These are phyloP conservation scores for Drosophila mimica DNA, from an alignment of 2,888 invertebrate genomes.

Conservation along the genomic window DNA sequence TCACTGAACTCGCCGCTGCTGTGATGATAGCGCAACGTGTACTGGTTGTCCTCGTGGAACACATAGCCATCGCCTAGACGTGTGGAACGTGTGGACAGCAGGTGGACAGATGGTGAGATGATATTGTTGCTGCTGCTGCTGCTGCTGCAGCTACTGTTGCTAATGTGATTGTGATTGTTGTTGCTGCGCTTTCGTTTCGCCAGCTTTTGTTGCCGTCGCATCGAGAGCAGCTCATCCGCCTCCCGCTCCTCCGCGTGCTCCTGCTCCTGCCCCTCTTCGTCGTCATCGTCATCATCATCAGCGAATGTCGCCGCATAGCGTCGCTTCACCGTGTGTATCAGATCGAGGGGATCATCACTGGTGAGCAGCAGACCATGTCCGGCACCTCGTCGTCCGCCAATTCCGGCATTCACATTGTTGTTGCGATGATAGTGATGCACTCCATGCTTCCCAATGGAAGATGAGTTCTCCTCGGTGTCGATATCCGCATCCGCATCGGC, in stretches of 20 bases:
- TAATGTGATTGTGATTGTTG: constrained; percentile 33
- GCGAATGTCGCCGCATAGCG: constrained; percentile 71
- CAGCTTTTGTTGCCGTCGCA: constrained; percentile 46
- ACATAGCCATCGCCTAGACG: constrained; percentile 79
- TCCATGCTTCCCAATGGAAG: constrained; percentile 70
- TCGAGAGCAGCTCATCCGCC: constrained; percentile 37
- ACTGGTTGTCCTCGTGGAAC: constrained; percentile 82
- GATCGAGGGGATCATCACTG: constrained; percentile 82
- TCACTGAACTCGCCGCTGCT: constrained; percentile 83
- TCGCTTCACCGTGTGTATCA: constrained; percentile 75
- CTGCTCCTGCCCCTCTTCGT: constrained; percentile 23
- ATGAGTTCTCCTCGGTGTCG: constrained; percentile 69
- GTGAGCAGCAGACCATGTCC: constrained; percentile 11
- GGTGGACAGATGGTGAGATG: constrained; percentile 14
- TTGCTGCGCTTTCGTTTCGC: constrained; percentile 63
- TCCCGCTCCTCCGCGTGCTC: background rate
- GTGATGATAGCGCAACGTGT: constrained; percentile 82
- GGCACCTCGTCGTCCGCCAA: constrained; percentile 14
- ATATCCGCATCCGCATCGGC: constrained; percentile 47
- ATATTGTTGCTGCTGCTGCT: constrained; percentile 33
- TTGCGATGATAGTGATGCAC: constrained; percentile 37
- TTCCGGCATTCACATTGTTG: constrained; percentile 58
- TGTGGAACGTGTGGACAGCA: constrained; percentile 18
- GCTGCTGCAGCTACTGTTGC: constrained; percentile 16
- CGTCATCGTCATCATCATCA: constrained; percentile 55